Conservation (phyloP, 1,140 invertebrate genomes). For the Mercenaria mercenaria region DNA sequence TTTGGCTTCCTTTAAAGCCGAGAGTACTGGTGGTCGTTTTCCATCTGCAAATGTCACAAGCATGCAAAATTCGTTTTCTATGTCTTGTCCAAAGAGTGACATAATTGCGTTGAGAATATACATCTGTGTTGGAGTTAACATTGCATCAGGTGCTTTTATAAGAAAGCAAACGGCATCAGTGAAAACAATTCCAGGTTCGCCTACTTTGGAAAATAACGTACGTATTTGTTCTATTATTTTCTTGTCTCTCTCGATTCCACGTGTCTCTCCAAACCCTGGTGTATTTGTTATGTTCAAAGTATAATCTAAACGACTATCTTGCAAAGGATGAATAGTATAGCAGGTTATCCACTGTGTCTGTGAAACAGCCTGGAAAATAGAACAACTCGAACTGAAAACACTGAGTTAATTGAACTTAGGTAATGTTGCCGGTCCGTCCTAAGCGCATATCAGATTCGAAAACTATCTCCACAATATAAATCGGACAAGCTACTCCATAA, state of each 20-base stretch:
- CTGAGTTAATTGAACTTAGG: too few species aligned
- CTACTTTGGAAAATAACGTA: constrained; percentile 41
- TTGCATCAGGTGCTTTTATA: constrained; percentile 32
- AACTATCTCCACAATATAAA: too few species aligned
- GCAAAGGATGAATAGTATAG: constrained; percentile 35
- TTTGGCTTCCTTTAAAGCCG: constrained; percentile 33
- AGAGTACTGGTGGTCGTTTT: constrained; percentile 44
- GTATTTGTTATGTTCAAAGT: constrained; percentile 54
- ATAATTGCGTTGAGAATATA: constrained; percentile 70
- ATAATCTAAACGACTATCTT: constrained; percentile 28
- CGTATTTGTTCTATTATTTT: constrained; percentile 62
- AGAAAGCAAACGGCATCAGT: constrained; percentile 68
- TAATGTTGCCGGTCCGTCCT: too few species aligned
- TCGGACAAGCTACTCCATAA: too few species aligned
- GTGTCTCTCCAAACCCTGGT: constrained; percentile 65
- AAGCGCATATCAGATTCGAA: too few species aligned
- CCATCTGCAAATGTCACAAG: constrained; percentile 71
- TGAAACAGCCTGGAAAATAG: constrained; percentile 23
- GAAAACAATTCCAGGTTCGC: constrained; percentile 36
- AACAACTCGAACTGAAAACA: too few species aligned
- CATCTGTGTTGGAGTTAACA: constrained; percentile 31
- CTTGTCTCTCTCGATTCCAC: constrained; percentile 61
- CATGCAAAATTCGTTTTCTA: constrained; percentile 64
- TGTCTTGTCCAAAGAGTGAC: constrained; percentile 71
- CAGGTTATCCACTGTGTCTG: constrained; percentile 66